These are phyloP conservation scores for Batillaria attramentaria DNA, from an alignment of 1,140 invertebrate genomes.

Conservation along the genomic window DNA sequence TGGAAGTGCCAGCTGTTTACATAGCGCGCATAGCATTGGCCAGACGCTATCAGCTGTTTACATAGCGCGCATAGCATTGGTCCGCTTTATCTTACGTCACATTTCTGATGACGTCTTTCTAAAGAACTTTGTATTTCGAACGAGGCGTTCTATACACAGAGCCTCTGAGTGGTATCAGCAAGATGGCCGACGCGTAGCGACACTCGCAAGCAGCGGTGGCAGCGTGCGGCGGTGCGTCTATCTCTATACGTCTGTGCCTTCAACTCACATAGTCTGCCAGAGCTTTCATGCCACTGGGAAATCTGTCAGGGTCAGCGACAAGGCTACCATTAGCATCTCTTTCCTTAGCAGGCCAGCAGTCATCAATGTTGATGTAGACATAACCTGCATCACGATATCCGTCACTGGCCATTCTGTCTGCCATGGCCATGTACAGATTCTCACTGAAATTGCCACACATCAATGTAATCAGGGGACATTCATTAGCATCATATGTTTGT, in stretches of 20 bases:
- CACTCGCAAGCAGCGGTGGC: too few relatives aligned
- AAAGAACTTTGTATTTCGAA: too few relatives aligned
- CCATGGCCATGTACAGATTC: constrained; percentile 91
- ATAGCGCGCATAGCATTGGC: too few relatives aligned
- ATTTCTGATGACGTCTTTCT: background rate
- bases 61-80: too few relatives aligned
- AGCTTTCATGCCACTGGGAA: constrained; percentile 92
- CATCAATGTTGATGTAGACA: constrained; percentile 95
- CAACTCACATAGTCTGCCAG: constrained; percentile 90
- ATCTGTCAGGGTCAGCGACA: constrained; percentile 87
- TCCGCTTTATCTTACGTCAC: background rate
- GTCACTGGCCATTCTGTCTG: constrained; percentile 90
- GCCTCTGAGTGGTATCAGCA: too few relatives aligned
- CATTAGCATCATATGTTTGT: background rate
- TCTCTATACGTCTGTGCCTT: too few relatives aligned
- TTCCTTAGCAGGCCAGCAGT: constrained; percentile 93
- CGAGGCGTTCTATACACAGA: too few relatives aligned
- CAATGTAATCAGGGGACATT: background rate
- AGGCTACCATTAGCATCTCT: constrained; percentile 83
- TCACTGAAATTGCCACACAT: constrained; percentile 79
- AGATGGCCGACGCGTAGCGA: too few relatives aligned
- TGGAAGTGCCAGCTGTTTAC: too few relatives aligned
- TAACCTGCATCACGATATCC: constrained; percentile 93
- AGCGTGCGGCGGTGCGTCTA: too few relatives aligned
- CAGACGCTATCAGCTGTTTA: too few relatives aligned